These are phyloP conservation scores for Copsychus sechellarum DNA, from an alignment of 2,113 vertebrate species.

Conservation along the genomic window DNA sequence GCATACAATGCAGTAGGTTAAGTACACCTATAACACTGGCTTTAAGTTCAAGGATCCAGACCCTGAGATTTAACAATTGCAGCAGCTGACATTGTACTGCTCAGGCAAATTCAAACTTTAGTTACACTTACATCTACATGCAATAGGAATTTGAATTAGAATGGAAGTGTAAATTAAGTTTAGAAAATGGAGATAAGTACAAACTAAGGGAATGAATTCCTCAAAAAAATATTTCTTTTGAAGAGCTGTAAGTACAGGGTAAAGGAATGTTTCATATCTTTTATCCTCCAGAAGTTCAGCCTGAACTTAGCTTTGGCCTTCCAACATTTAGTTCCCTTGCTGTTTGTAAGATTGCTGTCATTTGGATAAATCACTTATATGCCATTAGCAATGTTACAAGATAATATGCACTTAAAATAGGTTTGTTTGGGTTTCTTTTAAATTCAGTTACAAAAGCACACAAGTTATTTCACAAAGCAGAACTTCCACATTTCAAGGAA, in stretches of 20 bases:
- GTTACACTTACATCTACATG: not conserved
- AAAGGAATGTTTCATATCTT: not conserved
- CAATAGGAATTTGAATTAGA: not conserved
- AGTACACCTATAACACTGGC: not conserved
- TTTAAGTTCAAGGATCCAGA: not conserved
- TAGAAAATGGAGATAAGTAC: not conserved
- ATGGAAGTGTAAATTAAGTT: not conserved
- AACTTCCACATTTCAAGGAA: not conserved
- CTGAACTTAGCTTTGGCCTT: not conserved
- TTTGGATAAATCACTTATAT: not conserved
- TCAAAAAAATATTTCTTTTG: not conserved
- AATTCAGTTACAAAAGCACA: not conserved
- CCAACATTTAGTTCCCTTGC: not conserved
- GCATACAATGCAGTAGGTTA: not conserved
- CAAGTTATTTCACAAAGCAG: not conserved
- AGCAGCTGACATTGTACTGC: not conserved
- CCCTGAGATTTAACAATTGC: not conserved
- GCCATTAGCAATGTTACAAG: not conserved
- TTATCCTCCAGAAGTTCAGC: not conserved
- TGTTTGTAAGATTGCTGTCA: not conserved
- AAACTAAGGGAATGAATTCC: not conserved
- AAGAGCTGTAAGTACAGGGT: not conserved
- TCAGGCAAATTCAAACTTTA: not conserved
- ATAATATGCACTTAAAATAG: not conserved
- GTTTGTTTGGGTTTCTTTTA: not conserved